Evolutionary conservation across 2,888 invertebrate species (phyloP).

Genomic region (Flexamia atlantica): DNA sequence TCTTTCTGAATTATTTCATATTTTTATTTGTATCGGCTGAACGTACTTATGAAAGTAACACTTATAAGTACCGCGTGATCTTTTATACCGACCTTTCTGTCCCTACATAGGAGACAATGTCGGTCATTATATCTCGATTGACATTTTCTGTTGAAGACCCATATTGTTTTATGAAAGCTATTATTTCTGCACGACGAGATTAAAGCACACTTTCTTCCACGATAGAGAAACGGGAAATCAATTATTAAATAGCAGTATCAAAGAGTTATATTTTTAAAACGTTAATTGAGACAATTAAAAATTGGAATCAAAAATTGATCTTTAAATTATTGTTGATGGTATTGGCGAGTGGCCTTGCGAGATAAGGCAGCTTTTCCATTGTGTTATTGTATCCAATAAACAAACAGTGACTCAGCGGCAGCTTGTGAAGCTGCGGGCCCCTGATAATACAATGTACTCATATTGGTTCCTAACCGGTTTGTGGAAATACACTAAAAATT

Average conservation of each 20-base stretch:
- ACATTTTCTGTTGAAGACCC: conserved; percentile 9
- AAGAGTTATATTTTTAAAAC: too few species aligned
- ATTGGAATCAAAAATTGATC: not conserved
- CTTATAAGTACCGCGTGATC: not conserved
- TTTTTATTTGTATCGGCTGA: too few species aligned
- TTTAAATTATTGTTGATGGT: not conserved
- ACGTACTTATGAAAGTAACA: not conserved
- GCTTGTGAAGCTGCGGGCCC: not conserved
- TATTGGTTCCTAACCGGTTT: not conserved
- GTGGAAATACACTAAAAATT: too few species aligned
- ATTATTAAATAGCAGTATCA: too few species aligned
- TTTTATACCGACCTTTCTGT: conserved; percentile 15
- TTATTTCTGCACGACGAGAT: too few species aligned
- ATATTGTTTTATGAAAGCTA: too few species aligned
- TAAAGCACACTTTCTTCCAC: too few species aligned
- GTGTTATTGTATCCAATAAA: conserved; percentile 22
- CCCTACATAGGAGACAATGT: conserved; percentile 8
- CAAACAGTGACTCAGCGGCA: conserved; percentile 19
- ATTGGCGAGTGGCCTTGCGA: not conserved
- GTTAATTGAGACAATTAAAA: too few species aligned
- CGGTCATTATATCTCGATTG: conserved; percentile 21
- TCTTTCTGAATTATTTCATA: too few species aligned
- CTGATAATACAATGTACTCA: not conserved
- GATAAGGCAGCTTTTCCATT: conserved; percentile 8
- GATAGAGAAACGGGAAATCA: too few species aligned